Base-by-base conservation (phyloP, 1,140 invertebrate species). In the Zaprionus inermis region DNA sequence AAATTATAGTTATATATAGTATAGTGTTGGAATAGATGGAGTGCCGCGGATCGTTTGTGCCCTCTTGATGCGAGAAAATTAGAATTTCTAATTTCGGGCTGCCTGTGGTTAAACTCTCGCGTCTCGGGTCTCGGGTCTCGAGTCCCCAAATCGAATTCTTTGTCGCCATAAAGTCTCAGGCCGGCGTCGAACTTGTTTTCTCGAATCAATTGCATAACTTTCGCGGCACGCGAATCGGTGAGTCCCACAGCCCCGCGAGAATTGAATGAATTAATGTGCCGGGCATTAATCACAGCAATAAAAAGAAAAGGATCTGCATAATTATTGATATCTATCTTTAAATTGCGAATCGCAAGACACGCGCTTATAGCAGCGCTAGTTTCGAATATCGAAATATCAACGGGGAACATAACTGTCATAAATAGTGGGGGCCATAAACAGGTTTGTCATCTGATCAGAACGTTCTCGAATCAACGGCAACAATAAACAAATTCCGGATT, bases 161-260 rank as follows among this genome's bases (percentile, higher is more conserved):
- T 16, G 83, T 68, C 83, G 83, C 83, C 83, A 88, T 44, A 36
- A 72, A 78, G 83, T 88, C 83, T 88, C 80, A 60, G 71, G 54
- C 1, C 49, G 30, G 14, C 51, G 22, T 5, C 11, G 36, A 78
- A 85, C 71, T 32, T 59, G 75, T 76, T 60, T 38, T n/a, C 18
- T 22, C 6, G 72, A 65, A 64, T 46, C 55, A 52, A 65, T 86
- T 83, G 79, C 76, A 88, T 88, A 86, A 88, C 69, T 55, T 28
- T 38, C 5, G 41, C 34, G 46, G 66, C 72, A 75, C 67, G 72
- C 72, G 68, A 64, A 49, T 65, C 60, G 36, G 34, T 3, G n/a
- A 36, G 41, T 10, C 46, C 49, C 49, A 5, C 58, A 58, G 49
- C 30, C 52, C 58, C 38, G 49, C 1, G 41, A 51, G 57, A n/a